phyloP scores from a whole-genome alignment of 2,113 vertebrate genomes.

The Acanthochromis polyacanthus region DNA sequence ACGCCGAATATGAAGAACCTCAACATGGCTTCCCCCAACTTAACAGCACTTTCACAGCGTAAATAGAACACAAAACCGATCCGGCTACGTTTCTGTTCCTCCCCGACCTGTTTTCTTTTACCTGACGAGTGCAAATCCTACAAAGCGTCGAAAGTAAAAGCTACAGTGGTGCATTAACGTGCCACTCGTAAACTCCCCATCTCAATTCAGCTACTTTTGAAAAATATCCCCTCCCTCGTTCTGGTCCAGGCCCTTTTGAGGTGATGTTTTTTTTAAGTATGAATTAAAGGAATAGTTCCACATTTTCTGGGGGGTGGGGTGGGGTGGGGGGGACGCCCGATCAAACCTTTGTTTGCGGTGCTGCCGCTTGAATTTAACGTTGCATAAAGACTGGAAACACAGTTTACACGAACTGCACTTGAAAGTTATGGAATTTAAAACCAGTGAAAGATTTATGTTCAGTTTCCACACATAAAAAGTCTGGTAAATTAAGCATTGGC shows the following conservation, averaged over 20 bases:
- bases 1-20: constrained; percentile 8
- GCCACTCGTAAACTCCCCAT: neutral
- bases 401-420: too few species aligned
- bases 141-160: neutral
- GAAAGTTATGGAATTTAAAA: too few species aligned
- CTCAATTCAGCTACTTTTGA: neutral
- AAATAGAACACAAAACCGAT: rapidly evolving
- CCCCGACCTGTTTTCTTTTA: neutral
- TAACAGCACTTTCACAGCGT: rapidly evolving
- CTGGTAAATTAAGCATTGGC: too few species aligned
- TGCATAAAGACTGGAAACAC: too few species aligned
- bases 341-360: too few species aligned
- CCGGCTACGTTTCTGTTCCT: rapidly evolving
- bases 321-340: too few species aligned
- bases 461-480: too few species aligned
- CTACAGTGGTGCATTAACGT: constrained; percentile 4
- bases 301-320: too few species aligned
- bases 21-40: neutral
- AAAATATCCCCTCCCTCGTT: neutral
- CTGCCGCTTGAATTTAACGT: too few species aligned
- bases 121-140: neutral
- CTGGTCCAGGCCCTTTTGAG: neutral
- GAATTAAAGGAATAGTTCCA: neutral
- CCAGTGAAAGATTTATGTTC: too few species aligned
- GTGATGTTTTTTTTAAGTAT: neutral